Percentiles rank a stretch among this genome's conserved stretches.
phyloP scores from a whole-genome alignment of 1,140 invertebrate genomes.

The Drosophila pectinifera region DNA sequence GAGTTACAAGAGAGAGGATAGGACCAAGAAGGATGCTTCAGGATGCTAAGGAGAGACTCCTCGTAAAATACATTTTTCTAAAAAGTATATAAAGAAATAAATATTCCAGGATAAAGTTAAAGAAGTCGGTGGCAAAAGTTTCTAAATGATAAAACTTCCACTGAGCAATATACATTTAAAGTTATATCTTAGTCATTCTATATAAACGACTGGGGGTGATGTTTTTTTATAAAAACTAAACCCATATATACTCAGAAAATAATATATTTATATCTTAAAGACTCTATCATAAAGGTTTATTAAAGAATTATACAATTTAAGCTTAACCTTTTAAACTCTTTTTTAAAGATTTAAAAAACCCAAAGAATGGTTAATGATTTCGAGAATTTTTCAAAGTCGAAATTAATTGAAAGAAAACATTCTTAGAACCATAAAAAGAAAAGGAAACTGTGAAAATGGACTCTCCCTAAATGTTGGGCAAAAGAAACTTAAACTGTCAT shows the following conservation, averaged over 20 bases:
- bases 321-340: too few species aligned
- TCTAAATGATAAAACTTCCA: not conserved
- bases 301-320: too few species aligned
- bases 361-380: too few species aligned
- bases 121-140: not conserved
- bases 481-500: not conserved
- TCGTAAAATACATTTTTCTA: slow-evolving; percentile 11
- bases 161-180: not conserved
- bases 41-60: not conserved
- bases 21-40: not conserved
- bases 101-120: slow-evolving; percentile 9
- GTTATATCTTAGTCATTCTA: not conserved
- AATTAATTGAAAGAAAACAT: not conserved
- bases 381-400: not conserved
- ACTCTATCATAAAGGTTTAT: too few species aligned
- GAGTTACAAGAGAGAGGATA: slow-evolving; percentile 9
- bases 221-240: too few species aligned
- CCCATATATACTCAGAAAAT: too few species aligned
- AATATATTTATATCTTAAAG: too few species aligned
- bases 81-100: slow-evolving; percentile 11
- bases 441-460: not conserved
- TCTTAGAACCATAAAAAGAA: not conserved
- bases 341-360: too few species aligned
- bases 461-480: not conserved
- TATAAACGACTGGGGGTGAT: too few species aligned